Percentiles rank a stretch among this genome's conserved stretches.
Conservation (phyloP, 1,140 invertebrate genomes). For the Anagrus nilaparvatae region DNA sequence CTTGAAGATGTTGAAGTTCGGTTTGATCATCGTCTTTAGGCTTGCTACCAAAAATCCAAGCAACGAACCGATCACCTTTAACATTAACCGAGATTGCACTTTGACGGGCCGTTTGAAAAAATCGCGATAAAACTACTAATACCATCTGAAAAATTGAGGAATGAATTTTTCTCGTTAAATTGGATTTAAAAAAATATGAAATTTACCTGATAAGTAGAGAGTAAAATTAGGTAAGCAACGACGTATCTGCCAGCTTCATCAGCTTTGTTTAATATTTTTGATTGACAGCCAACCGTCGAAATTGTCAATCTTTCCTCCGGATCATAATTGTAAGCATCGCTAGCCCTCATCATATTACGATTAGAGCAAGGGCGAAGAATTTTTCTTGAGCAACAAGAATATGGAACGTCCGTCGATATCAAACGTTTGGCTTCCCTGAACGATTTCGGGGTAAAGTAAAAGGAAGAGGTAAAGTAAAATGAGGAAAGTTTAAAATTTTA, state of each 20-base stretch:
- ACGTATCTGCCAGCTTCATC: constrained; percentile 4
- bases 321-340: constrained; percentile 10
- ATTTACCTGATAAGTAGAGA: constrained; percentile 20
- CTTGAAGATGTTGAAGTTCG: not conserved
- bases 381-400: constrained; percentile 19
- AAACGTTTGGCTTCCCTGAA: not conserved
- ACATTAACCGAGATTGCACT: constrained; percentile 10
- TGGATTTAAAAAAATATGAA: no score
- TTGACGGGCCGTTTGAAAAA: constrained; percentile 16
- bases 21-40: not conserved
- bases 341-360: constrained; percentile 1
- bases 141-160: constrained; percentile 10
- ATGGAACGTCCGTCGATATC: constrained; percentile 15
- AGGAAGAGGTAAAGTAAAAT: no score
- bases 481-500: no score
- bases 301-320: constrained; percentile 9
- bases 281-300: constrained; percentile 11
- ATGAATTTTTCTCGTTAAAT: no score
- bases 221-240: constrained; percentile 6
- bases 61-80: constrained; percentile 1
- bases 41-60: constrained; percentile 15
- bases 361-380: constrained; percentile 9
- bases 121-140: constrained; percentile 13
- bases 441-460: not conserved
- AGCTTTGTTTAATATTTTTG: constrained; percentile 2